Percentiles rank a stretch among this genome's conserved stretches.
Evolutionary conservation across 2,113 vertebrate genomes (phyloP).

Genomic region (Copsychus sechellarum): DNA sequence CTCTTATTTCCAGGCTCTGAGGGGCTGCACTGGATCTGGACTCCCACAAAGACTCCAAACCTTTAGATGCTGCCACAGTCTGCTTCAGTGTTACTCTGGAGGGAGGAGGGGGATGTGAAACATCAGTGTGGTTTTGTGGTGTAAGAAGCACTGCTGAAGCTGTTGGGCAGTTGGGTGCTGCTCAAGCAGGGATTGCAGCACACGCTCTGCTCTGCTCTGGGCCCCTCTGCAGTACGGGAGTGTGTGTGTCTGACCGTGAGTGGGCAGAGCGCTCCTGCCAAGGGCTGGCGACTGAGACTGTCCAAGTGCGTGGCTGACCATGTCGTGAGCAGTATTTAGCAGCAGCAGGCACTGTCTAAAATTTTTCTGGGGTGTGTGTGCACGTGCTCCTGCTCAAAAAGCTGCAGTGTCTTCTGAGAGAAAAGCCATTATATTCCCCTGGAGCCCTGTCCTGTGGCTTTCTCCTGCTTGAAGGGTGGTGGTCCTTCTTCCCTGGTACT

Average conservation of each 20-base stretch:
- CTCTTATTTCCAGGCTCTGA: background rate
- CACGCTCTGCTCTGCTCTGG: no score
- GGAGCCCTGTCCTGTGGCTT: background rate
- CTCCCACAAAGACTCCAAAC: background rate
- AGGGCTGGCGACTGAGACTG: background rate
- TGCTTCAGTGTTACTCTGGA: background rate
- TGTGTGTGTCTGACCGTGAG: background rate
- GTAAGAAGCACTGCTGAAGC: background rate
- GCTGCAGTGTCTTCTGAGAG: background rate
- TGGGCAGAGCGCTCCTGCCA: background rate
- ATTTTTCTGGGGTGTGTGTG: fast-evolving
- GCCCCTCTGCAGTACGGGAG: fast-evolving
- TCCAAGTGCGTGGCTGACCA: fast-evolving
- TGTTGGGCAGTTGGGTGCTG: background rate
- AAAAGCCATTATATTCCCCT: fast-evolving
- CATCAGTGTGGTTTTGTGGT: background rate
- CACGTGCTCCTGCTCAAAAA: background rate
- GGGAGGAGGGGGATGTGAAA: background rate
- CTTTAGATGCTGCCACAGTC: background rate
- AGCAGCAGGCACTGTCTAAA: background rate
- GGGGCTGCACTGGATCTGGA: fast-evolving
- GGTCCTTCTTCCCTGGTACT: background rate
- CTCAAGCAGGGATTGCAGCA: fast-evolving
- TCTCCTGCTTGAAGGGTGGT: background rate
- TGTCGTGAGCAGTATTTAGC: background rate